A percentile compares a stretch with the other conserved stretches of the same genome.
Conservation (phyloP, 2,888 invertebrate species). For the Dolichopus griseipennis region DNA sequence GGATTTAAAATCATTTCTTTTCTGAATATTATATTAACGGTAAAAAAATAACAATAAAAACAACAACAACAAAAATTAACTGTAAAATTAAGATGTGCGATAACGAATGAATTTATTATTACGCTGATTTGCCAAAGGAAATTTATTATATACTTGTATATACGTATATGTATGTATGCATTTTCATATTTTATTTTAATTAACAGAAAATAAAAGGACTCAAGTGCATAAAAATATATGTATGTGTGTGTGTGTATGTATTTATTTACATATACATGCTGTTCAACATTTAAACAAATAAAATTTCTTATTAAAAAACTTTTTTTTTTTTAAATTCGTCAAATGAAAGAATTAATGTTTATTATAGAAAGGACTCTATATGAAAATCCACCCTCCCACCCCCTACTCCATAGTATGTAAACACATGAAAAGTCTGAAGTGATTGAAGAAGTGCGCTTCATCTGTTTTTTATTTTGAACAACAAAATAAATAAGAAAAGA, state of each 20-base stretch:
- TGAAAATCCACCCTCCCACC: too few species aligned
- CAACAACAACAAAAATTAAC: background rate
- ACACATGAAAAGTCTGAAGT: background rate
- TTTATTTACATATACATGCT: background rate
- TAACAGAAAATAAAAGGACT: background rate
- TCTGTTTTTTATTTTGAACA: background rate
- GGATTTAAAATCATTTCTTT: background rate
- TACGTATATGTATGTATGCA: too few species aligned
- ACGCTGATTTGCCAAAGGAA: background rate
- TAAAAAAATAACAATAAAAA: background rate
- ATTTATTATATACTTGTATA: background rate
- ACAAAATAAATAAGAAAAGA: background rate
- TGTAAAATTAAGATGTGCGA: background rate
- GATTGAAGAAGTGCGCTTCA: background rate
- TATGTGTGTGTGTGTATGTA: background rate
- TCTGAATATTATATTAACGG: background rate
- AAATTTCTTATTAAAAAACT: background rate
- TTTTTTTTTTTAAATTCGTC: too few species aligned
- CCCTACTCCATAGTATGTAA: background rate
- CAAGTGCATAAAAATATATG: background rate
- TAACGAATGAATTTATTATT: conserved; percentile 4
- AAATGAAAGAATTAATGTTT: too few species aligned
- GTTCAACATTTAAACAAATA: background rate
- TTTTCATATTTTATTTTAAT: background rate
- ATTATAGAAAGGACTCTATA: too few species aligned